These are phyloP conservation scores for Pocillopora grandis DNA, from an alignment of 92 coral and sea anemone species.

Conservation along the genomic window DNA sequence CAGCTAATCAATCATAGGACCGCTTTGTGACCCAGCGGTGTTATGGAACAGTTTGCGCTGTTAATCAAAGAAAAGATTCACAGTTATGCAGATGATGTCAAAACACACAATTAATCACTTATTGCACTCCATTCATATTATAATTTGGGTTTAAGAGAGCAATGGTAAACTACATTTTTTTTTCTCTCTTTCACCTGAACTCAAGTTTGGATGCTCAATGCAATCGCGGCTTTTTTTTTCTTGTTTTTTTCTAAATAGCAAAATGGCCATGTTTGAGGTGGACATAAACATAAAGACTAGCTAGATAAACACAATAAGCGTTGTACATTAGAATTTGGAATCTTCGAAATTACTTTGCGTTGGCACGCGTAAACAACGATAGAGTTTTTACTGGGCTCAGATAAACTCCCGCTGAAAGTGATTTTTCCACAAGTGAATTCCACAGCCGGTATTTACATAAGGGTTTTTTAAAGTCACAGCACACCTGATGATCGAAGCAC, in stretches of 20 bases:
- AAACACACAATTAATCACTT: conserved; percentile 68
- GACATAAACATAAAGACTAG: background rate
- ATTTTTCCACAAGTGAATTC: background rate
- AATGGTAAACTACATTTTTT: conserved; percentile 29
- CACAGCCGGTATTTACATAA: background rate
- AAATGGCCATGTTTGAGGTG: background rate
- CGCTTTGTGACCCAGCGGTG: conserved; percentile 10
- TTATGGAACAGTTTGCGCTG: conserved; percentile 9
- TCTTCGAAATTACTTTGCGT: conserved; percentile 3
- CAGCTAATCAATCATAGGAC: conserved; percentile 48
- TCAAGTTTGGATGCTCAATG: background rate
- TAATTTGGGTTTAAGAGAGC: conserved; percentile 55
- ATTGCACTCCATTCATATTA: conserved; percentile 64
- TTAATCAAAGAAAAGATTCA: conserved; percentile 27
- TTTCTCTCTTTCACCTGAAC: conserved; percentile 21
- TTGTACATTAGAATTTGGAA: background rate
- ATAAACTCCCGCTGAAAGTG: background rate
- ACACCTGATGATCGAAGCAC: background rate
- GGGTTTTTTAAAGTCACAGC: background rate
- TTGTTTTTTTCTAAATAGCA: background rate
- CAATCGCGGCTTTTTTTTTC: conserved; percentile 14
- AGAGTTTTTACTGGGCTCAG: background rate
- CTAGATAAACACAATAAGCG: background rate
- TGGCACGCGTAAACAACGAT: background rate
- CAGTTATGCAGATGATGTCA: conserved; percentile 68